Conservation (phyloP, 2,888 invertebrate species). For the Sericinus montela region DNA sequence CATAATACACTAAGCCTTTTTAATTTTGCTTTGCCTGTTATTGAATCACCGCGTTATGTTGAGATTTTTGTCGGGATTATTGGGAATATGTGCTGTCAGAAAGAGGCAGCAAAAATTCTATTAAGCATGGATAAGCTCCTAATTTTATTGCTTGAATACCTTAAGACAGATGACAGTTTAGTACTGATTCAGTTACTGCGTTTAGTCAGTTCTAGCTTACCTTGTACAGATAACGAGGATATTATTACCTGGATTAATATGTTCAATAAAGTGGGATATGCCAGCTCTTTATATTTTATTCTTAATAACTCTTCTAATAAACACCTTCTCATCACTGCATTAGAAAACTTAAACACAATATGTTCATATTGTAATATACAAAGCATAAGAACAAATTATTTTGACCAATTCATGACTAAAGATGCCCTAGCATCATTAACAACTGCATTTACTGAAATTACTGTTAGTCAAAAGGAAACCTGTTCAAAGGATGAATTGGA, state of each 20-base stretch:
- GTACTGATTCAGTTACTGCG: conserved; percentile 87
- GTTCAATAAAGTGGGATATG: conserved; percentile 68
- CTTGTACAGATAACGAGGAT: conserved; percentile 48
- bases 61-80: conserved; percentile 92
- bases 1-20: conserved; percentile 84
- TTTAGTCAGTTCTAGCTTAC: conserved; percentile 79
- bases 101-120: conserved; percentile 77
- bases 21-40: conserved; percentile 73
- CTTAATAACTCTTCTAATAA: conserved; percentile 83
- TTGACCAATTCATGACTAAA: conserved; percentile 48
- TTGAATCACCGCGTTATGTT: conserved; percentile 81
- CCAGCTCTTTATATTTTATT: conserved; percentile 39
- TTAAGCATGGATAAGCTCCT: conserved; percentile 79
- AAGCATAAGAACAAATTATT: conserved; percentile 45
- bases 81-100: conserved; percentile 89
- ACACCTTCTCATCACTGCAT: conserved; percentile 75
- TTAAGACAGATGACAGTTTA: conserved; percentile 83
- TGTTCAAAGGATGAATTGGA: conserved; percentile 53
- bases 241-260: conserved; percentile 80
- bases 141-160: conserved; percentile 73
- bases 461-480: conserved; percentile 41
- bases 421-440: conserved; percentile 52
- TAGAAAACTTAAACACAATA: conserved; percentile 80
- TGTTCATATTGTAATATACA: conserved; percentile 63
- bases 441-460: conserved; percentile 51